Percentiles rank a stretch among this genome's conserved stretches.
phyloP scores from a whole-genome alignment of 2,113 vertebrate species.

The Axis porcinus region DNA sequence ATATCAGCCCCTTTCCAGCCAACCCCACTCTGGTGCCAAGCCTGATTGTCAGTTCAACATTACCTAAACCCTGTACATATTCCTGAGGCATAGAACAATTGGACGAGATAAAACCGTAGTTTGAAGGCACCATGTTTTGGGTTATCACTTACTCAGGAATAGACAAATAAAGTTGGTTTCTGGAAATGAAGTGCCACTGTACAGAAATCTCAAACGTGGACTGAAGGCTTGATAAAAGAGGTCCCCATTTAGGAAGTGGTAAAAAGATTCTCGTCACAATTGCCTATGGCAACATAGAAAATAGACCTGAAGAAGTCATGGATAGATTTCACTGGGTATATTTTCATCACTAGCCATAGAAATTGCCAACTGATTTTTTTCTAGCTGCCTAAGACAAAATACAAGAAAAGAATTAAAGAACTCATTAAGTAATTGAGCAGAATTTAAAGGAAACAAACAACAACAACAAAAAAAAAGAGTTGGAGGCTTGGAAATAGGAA shows the following conservation, averaged over 20 bases:
- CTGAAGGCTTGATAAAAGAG: not conserved
- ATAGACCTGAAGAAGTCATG: not conserved
- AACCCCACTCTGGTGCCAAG: not conserved
- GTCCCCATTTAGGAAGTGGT: not conserved
- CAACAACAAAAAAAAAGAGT: not conserved
- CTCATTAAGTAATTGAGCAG: not conserved
- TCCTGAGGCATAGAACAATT: not conserved
- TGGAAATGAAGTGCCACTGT: not conserved
- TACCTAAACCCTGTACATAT: rapidly evolving
- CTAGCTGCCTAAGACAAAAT: not conserved
- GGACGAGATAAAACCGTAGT: not conserved
- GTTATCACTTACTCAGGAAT: not conserved
- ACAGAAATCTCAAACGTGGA: not conserved
- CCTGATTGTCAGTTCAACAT: not conserved
- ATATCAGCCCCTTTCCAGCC: not conserved
- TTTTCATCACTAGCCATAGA: not conserved
- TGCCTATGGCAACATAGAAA: not conserved
- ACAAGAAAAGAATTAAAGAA: not conserved
- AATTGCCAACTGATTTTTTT: not conserved
- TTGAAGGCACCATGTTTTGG: not conserved
- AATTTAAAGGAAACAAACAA: not conserved
- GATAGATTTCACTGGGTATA: not conserved
- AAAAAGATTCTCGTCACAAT: not conserved
- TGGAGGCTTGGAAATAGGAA: not conserved
- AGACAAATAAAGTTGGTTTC: not conserved